Evolutionary conservation across 2,888 invertebrate species (phyloP), one percentile per base, ranked within the genome.

Genomic region (Exocentrus adspersus): DNA sequence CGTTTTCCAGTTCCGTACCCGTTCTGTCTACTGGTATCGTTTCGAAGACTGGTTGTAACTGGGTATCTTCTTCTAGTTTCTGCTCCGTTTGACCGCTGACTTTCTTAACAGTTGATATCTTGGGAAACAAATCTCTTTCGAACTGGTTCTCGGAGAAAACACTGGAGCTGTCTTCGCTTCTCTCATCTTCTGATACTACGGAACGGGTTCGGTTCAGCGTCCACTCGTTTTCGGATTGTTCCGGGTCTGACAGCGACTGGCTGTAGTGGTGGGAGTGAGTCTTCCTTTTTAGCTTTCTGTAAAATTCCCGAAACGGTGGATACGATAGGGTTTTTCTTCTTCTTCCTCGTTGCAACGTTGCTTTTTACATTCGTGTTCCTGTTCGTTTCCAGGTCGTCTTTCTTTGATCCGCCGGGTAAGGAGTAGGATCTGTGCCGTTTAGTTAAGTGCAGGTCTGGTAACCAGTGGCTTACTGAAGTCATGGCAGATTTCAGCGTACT

Each of bases 301-400:
- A 95, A 84, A 66, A 95, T 88, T 17, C 92, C 93, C 1, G 93
- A 93, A 83, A 95, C 90, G 0, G 94, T 94, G 0, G 93, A 90
- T 0, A 93, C 92, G 56, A 95, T 85, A 3, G 90, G 89, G 71
- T 92, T 91, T 78, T 92, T 92, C 80, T 92, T 93, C 83, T 92
- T 92, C 76, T 90, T 89, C 74, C 84, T 83, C 9, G 48, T 51
- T 7, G 62, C 21, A 32, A 57, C 67, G 60, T 74, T 62, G 60
- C 63, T 72, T 72, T 81, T 72, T 74, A 80, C 68, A 74, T 80
- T 59, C 65, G 69, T 41, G n/a, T 56, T 64, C 6, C 81, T 84
- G 81, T 80, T 85, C 83, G 80, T 85, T 79, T 80, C 88, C 78
- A 81, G 81, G 79, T 82, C 85, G 69, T 87, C 85, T 59, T 86